Evolutionary conservation across 2,113 vertebrate species (phyloP).

Genomic region (Aix galericulata): DNA sequence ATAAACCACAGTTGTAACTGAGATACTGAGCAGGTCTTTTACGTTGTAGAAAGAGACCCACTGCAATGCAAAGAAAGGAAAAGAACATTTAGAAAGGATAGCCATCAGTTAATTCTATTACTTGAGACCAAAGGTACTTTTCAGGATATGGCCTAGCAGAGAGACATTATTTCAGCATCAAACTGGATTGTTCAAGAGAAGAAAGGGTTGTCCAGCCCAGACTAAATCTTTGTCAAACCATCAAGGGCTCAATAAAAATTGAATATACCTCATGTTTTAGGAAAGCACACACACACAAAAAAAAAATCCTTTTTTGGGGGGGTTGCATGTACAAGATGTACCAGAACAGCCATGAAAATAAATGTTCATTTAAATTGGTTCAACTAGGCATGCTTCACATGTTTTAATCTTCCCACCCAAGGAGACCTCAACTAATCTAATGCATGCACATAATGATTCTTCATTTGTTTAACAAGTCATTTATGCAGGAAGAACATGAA

Average conservation of each 20-base stretch:
- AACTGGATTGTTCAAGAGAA: neutral
- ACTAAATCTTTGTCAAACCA: neutral
- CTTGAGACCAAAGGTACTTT: neutral
- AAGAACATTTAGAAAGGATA: neutral
- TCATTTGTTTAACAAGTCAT: conserved; percentile 35
- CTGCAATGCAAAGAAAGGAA: neutral
- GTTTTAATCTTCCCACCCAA: conserved; percentile 1
- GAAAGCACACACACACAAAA: neutral
- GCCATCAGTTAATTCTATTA: neutral
- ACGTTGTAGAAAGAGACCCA: neutral
- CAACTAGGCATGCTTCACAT: neutral
- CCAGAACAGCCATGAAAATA: neutral
- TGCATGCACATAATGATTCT: conserved; percentile 5
- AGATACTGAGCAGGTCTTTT: neutral
- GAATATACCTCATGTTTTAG: neutral
- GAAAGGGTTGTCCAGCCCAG: rapidly evolving
- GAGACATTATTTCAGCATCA: neutral
- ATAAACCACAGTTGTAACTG: neutral
- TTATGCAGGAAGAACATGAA: conserved; percentile 9
- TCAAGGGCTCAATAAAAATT: neutral
- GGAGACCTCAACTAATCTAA: neutral
- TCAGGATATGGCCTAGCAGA: neutral
- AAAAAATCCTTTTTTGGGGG: neutral
- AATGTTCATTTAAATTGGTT: neutral
- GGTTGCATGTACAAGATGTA: neutral